Base-by-base conservation (phyloP, 2,113 vertebrate species). In the Himantopus leucocephalus region DNA sequence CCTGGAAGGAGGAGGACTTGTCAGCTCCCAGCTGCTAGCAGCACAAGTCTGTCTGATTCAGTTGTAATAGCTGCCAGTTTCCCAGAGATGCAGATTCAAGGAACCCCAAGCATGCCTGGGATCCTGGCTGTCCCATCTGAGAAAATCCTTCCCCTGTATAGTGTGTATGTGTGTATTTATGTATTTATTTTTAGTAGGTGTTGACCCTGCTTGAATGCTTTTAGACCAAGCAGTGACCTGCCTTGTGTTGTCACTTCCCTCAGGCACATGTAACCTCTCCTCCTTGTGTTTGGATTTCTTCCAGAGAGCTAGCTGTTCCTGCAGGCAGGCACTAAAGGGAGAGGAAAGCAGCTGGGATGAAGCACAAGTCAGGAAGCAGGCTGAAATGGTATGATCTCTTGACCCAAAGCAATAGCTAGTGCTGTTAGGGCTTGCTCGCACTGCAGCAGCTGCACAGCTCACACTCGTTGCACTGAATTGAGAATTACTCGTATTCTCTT, bases 361-460 rank as follows among this genome's bases (percentile, higher is more conserved):
- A 94, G 88, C 76, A 34, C 76, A 68, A 84, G 87, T 78, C 52
- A 92, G 92, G 83, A 87, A 89, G 67, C 89, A 60, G 73, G 86
- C 86, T 94, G 90, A 29, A 79, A 76, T 79, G 58, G 76, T 96
- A 34, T 41, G 70, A 73, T 79, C 77, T 91, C 80, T 45, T 94
- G 76, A 87, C 92, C 94, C 53, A 62, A 68, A 91, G 89, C 91
- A 37, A 22, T 43, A 79, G 58, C 74, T 74, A 20, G 73, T 72
- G 76, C 80, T 94, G 56, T 18, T 81, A 75, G 77, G 71, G 74
- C 62, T 93, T 50, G 37, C 59, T 87, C 8, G 5, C 34, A 11
- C 34, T 32, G 47, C 89, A 74, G 83, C 96, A 95, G 96, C 89
- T 92, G 92, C 64, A 32, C 68, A 64, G 83, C 64, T 71, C 53